These are phyloP conservation scores for Hyles lineata DNA, from an alignment of 2,888 invertebrate genomes.

Conservation along the genomic window DNA sequence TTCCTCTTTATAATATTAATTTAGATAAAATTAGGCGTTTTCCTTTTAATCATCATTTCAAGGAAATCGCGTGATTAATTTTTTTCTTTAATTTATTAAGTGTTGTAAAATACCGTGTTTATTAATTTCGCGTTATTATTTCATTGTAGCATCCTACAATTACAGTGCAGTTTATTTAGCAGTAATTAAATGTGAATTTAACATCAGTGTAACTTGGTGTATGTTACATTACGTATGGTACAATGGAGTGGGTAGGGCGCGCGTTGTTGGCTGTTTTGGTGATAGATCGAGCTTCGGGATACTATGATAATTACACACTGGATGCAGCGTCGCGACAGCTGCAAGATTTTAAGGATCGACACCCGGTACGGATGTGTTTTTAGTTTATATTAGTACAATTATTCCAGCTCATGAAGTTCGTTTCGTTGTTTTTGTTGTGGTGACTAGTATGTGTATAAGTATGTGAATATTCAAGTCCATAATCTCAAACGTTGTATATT, in stretches of 20 bases:
- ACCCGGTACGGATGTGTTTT: constrained; percentile 57
- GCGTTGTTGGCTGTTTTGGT: background rate
- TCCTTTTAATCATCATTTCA: background rate
- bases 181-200: background rate
- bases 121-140: background rate
- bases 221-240: background rate
- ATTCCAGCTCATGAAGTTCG: too few species aligned
- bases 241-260: constrained; percentile 9
- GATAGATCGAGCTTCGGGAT: background rate
- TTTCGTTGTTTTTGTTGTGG: too few species aligned
- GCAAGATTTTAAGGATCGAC: constrained; percentile 35
- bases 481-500: too few species aligned
- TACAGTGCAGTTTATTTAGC: background rate
- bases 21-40: constrained; percentile 11
- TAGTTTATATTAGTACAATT: constrained; percentile 39
- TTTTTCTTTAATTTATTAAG: background rate
- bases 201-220: too few species aligned
- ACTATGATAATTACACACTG: constrained; percentile 37
- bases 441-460: too few species aligned
- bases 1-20: too few species aligned
- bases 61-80: background rate
- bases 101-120: background rate
- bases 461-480: too few species aligned
- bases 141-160: constrained; percentile 7
- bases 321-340: constrained; percentile 61